Evolutionary conservation across 2,113 vertebrate species (phyloP).

Genomic region (Myocastor coypus): DNA sequence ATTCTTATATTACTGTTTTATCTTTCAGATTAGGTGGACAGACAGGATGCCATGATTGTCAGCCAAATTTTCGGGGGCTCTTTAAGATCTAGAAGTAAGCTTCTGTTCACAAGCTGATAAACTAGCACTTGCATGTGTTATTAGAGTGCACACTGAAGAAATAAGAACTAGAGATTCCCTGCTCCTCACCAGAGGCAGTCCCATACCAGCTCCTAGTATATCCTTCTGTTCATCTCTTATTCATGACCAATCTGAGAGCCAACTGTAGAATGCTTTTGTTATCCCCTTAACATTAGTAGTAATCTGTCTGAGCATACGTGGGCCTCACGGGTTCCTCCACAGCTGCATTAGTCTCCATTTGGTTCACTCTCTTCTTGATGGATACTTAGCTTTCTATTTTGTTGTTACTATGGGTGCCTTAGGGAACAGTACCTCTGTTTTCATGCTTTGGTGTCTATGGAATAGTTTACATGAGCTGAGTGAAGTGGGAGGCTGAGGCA

Average conservation of each 20-base stretch:
- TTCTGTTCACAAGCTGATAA: background rate
- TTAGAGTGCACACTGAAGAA: background rate
- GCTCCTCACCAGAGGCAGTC: background rate
- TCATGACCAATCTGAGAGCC: background rate
- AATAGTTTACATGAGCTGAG: background rate
- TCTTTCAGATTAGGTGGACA: conserved; percentile 94
- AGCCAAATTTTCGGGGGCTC: conserved; percentile 99
- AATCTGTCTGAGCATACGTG: background rate
- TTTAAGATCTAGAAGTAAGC: conserved; percentile 94
- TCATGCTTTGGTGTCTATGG: background rate
- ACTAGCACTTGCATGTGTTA: background rate
- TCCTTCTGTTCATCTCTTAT: background rate
- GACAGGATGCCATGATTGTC: conserved; percentile 95
- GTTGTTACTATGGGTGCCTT: background rate
- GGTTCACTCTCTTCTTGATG: background rate
- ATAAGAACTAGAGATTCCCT: background rate
- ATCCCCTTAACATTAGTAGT: background rate
- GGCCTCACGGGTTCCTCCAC: accelerated
- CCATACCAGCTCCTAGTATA: background rate
- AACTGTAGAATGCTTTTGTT: background rate
- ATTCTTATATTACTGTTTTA: background rate
- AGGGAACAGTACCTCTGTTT: background rate
- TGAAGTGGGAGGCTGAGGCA: too few relatives aligned
- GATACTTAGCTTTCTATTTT: background rate
- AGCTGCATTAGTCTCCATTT: background rate